Evolutionary conservation across 2,797 vertebrate genomes (phyloP), one percentile per base, ranked within the genome.

Genomic region (Lindbergichthys nudifrons): DNA sequence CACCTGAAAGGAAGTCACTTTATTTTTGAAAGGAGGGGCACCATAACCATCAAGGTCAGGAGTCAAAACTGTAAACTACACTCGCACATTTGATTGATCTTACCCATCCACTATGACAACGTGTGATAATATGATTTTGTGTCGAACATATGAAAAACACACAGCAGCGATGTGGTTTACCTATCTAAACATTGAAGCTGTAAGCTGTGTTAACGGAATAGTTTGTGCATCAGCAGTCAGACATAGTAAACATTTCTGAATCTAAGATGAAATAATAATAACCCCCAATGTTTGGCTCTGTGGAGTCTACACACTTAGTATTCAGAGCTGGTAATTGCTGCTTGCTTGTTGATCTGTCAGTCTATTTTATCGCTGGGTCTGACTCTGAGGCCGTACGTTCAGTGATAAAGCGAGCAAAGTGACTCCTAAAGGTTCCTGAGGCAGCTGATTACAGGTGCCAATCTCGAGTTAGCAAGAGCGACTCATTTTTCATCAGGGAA

Each of bases 1-100:
- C 91, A 92, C 77, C 90, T 95, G 73, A 95, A 93, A 70, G 93
- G 92, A 82, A 93, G 93, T 51, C 92, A 95, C 86, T 95, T 95
- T 68, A 95, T 95, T 64, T 95, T 94, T 23, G 92, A 95, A 70
- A 89, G 94, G 74, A 88, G 87, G 51, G 94, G 93, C 39, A 93
- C 79, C 71, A 93, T 95, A 72, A 95, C 92, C 64, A 94, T 95
- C 58, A 96, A 95, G 92, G 93, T 94, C 52, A 85, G 77, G 15
- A 46, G 61, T 83, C 50, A 18, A 54, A 73, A 18, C 21, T 9
- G 62, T 82, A 47, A 79, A 60, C 74, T 39, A 48, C 61, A 65
- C 14, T 15, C 50, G 39, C 10, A 18, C 42, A 57, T 62, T 69
- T 50, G 26, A 54, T 64, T 61, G 10, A 59, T 26, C 62, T 56